These are phyloP conservation scores for Heliothis peltigera DNA, from an alignment of 2,888 invertebrate genomes.

Conservation along the genomic window DNA sequence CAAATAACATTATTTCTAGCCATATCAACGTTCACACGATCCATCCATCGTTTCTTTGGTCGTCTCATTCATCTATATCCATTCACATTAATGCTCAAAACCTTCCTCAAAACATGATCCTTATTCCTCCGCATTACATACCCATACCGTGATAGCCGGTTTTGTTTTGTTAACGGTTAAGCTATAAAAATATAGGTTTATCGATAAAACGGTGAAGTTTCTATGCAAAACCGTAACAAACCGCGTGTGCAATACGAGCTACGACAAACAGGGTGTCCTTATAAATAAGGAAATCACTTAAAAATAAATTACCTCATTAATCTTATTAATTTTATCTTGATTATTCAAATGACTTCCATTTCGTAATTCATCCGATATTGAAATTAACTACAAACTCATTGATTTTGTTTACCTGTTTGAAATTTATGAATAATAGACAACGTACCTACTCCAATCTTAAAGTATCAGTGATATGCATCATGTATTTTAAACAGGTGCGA, in stretches of 20 bases:
- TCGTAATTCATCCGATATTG: background rate
- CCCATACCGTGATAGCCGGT: too few species aligned
- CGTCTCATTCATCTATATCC: too few species aligned
- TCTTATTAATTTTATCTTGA: background rate
- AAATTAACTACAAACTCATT: slow-evolving; percentile 2
- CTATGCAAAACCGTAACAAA: slow-evolving; percentile 1
- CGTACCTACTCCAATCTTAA: slow-evolving; percentile 5
- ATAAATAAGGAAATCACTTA: slow-evolving; percentile 6
- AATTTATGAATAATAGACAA: slow-evolving; percentile 10
- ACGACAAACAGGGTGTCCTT: background rate
- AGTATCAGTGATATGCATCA: slow-evolving; percentile 27
- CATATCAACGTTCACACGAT: too few species aligned
- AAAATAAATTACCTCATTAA: slow-evolving; percentile 4
- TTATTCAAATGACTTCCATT: slow-evolving; percentile 3
- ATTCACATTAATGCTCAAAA: too few species aligned
- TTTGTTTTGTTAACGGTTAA: too few species aligned
- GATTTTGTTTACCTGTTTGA: slow-evolving; percentile 9
- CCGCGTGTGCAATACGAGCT: background rate
- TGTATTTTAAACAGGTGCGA: slow-evolving; percentile 48
- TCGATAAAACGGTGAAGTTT: background rate
- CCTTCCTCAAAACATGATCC: too few species aligned
- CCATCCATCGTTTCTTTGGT: too few species aligned
- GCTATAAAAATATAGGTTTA: too few species aligned
- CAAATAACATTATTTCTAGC: too few species aligned
- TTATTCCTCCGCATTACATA: too few species aligned